Evolutionary conservation across 2,888 invertebrate species (phyloP).

Genomic region (Cyclophora albipunctata): DNA sequence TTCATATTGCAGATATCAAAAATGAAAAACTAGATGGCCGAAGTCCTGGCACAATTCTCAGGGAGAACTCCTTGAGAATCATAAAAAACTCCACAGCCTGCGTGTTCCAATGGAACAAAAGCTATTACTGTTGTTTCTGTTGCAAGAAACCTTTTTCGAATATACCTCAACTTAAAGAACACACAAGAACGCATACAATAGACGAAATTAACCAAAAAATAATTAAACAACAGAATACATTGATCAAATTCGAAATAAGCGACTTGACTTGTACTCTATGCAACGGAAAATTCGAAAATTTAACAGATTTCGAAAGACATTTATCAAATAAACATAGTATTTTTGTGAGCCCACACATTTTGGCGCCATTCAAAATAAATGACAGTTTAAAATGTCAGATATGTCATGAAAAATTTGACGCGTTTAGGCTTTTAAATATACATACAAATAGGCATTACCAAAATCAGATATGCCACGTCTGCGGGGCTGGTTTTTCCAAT

Average conservation of each 20-base stretch:
- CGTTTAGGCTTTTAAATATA: slow-evolving; percentile 51
- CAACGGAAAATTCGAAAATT: slow-evolving; percentile 18
- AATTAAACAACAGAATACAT: slow-evolving; percentile 48
- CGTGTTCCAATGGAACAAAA: slow-evolving; percentile 61
- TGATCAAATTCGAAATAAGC: slow-evolving; percentile 58
- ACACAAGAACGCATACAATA: slow-evolving; percentile 37
- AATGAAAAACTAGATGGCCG: slow-evolving; percentile 39
- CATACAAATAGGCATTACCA: slow-evolving; percentile 62
- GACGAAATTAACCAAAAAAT: slow-evolving; percentile 50
- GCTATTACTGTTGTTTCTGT: slow-evolving; percentile 54
- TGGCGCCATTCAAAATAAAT: slow-evolving; percentile 54
- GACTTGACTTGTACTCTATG: slow-evolving; percentile 48
- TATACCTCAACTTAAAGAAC: slow-evolving; percentile 36
- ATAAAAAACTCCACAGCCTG: slow-evolving; percentile 50
- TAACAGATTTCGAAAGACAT: slow-evolving; percentile 36
- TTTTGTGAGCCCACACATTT: slow-evolving; percentile 38
- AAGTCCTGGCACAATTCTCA: slow-evolving; percentile 39
- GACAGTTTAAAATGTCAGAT: slow-evolving; percentile 45
- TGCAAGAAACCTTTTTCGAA: slow-evolving; percentile 55
- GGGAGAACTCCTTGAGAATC: slow-evolving; percentile 71
- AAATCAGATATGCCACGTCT: slow-evolving; percentile 57
- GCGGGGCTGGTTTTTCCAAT: slow-evolving; percentile 56
- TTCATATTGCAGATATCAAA: slow-evolving; percentile 5
- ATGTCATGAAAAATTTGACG: slow-evolving; percentile 38
- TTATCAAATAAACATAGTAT: slow-evolving; percentile 34